Conservation (phyloP, 2,113 vertebrate genomes). For the Balaenoptera acutorostrata region DNA sequence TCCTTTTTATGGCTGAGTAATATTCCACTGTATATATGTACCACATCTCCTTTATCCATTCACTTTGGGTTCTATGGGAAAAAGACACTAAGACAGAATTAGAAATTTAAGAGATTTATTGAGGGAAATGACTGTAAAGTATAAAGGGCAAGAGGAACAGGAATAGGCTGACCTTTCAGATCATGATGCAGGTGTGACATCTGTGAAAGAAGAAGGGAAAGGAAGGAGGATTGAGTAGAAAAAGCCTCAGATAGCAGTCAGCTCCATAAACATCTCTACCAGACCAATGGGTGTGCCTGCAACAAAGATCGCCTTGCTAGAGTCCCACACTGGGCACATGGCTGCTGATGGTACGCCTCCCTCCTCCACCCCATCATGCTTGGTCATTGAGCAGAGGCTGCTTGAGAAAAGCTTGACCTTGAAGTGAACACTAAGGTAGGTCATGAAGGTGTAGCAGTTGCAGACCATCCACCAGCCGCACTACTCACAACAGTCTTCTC, state of each 20-base stretch:
- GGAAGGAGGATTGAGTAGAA: neutral
- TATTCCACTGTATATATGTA: too few species aligned
- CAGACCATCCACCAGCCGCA: too few species aligned
- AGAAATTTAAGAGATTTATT: neutral
- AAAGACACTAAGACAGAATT: neutral
- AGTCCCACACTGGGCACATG: too few species aligned
- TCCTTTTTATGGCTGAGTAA: too few species aligned
- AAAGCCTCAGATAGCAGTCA: neutral
- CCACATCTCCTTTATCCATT: too few species aligned
- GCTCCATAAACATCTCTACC: neutral
- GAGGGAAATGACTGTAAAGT: neutral
- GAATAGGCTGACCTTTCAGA: neutral
- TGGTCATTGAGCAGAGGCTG: neutral
- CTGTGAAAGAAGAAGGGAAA: neutral
- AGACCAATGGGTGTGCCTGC: neutral
- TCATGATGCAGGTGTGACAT: neutral
- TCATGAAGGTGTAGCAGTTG: neutral
- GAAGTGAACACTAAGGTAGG: too few species aligned
- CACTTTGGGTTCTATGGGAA: neutral
- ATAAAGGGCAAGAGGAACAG: neutral
- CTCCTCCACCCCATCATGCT: fast-evolving
- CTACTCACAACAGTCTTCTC: neutral
- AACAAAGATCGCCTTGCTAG: fast-evolving
- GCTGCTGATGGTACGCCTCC: neutral
- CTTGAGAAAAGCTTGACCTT: neutral